Evolutionary conservation across 2,797 vertebrate species (phyloP), one percentile per base, ranked within the genome.

Genomic region (Pseudochromis fuscus): DNA sequence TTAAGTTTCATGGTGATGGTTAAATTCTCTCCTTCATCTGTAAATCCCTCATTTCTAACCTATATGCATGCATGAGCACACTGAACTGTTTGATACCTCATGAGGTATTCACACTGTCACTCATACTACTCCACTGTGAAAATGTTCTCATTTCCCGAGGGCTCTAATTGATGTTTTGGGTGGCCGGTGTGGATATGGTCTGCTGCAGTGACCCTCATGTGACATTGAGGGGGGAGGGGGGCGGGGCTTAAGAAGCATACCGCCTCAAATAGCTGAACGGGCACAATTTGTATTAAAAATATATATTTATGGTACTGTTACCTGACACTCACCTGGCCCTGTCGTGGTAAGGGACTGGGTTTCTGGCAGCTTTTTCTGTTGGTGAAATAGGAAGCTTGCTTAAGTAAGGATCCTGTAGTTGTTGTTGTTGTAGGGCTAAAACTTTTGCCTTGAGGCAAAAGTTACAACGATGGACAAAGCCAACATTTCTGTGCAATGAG

Each of bases 61-160:
- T 75, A 48, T 67, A 82, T 83, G 76, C 88, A 90, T 89, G 89
- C 89, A 75, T 53, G 71, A 89, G 87, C 82, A 86, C 82, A 76
- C 71, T 58, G 23, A 76, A 77, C 82, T 73, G 67, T 77, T 68
- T 27, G 67, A 69, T 82, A 86, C 82, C 85, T 87, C 61, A 52
- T 40, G 16, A 71, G 84, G 84, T 85, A 61, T 81, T 67, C 33
- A 50, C 61, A 68, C 84, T 62, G 65, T 87, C 79, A 72, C 73
- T 83, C 81, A 27, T 75, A 81, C 79, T 79, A 71, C 83, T 86
- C 85, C 90, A 92, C 92, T 94, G 91, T 93, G 91, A 93, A 92
- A 67, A 67, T 19, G 48, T 72, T 82, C 56, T 75, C 61, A 40
- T 69, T 45, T 18, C 19, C 67, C 69, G 73, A 80, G 87, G 79